phyloP scores from a whole-genome alignment of 2,113 vertebrate species.

The Pangasianodon gigas region DNA sequence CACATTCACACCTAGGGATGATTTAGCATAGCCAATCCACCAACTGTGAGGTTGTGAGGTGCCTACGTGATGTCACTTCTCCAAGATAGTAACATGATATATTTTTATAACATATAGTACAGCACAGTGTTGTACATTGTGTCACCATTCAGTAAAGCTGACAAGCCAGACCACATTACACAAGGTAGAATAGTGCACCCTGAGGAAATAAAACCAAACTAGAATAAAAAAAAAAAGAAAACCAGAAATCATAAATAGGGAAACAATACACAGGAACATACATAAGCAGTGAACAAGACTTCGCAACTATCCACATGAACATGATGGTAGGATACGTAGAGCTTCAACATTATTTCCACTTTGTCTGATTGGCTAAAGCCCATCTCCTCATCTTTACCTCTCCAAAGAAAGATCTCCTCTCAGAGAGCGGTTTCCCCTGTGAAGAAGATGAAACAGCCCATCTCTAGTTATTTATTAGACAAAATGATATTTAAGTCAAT shows the following conservation, averaged over 20 bases:
- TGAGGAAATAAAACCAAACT: not conserved
- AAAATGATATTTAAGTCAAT: not conserved
- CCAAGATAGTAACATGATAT: not conserved
- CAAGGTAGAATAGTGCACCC: not conserved
- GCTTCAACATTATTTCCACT: no score
- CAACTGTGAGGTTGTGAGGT: not conserved
- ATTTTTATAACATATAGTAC: not conserved
- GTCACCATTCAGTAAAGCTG: not conserved
- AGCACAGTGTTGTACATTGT: not conserved
- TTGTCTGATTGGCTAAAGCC: no score
- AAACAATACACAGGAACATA: not conserved
- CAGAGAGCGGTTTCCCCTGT: not conserved
- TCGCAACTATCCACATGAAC: not conserved
- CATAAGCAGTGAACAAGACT: not conserved
- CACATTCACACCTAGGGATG: not conserved
- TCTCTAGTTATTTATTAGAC: not conserved
- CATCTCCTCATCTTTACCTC: not conserved
- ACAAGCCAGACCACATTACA: slow-evolving; percentile 4
- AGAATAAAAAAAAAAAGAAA: not conserved
- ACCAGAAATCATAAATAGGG: not conserved
- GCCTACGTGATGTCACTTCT: not conserved
- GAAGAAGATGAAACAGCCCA: not conserved
- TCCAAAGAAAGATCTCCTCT: not conserved
- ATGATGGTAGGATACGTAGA: not conserved
- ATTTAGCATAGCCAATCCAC: not conserved